These are phyloP conservation scores for Boloria selene DNA, from an alignment of 2,888 invertebrate genomes.

Conservation along the genomic window DNA sequence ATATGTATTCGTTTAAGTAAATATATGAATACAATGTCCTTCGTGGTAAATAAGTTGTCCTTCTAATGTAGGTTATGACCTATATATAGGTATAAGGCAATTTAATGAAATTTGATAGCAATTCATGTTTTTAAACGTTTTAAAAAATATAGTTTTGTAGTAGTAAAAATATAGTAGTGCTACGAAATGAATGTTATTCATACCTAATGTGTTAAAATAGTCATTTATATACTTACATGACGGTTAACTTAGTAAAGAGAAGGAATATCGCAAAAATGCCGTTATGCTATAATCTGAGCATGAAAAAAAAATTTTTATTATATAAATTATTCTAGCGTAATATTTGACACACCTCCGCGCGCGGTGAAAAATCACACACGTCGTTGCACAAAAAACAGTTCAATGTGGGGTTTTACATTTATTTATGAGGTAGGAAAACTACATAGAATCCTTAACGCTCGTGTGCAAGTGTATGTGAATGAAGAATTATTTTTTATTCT, in stretches of 20 bases:
- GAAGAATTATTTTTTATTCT: not conserved
- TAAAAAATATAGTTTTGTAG: too few relatives aligned
- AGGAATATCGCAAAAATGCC: slow-evolving; percentile 4
- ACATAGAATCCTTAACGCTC: not conserved
- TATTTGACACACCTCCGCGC: slow-evolving; percentile 22
- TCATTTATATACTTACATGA: too few relatives aligned
- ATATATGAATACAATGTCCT: not conserved
- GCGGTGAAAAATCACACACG: slow-evolving; percentile 21
- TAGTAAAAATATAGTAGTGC: too few relatives aligned
- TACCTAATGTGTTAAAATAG: too few relatives aligned
- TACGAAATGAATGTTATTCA: too few relatives aligned
- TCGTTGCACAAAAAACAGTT: slow-evolving; percentile 13
- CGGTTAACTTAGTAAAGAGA: not conserved
- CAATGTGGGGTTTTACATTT: slow-evolving; percentile 14
- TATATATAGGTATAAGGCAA: too few relatives aligned
- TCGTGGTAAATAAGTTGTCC: not conserved
- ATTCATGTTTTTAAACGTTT: too few relatives aligned
- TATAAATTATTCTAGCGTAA: slow-evolving; percentile 21
- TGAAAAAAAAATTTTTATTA: slow-evolving; percentile 5
- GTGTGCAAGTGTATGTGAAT: not conserved
- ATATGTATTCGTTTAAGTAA: not conserved
- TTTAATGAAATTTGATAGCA: too few relatives aligned
- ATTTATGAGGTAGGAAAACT: slow-evolving; percentile 12
- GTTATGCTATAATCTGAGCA: slow-evolving; percentile 2
- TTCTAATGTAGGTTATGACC: not conserved